Percentiles rank a stretch among this genome's conserved stretches.
Conservation (phyloP, 1,140 invertebrate species). For the Hycleus phaleratus region DNA sequence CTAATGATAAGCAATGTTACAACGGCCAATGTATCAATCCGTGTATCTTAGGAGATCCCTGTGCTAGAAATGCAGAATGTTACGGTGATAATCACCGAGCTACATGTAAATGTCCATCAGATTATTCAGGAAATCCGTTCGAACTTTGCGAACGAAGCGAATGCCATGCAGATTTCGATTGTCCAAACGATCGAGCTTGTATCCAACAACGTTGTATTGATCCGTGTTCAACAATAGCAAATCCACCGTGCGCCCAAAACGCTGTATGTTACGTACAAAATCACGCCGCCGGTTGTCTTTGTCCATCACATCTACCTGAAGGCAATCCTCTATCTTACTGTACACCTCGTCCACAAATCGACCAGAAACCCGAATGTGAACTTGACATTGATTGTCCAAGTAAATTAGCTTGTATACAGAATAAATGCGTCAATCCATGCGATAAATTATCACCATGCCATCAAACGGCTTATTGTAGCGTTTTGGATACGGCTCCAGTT, state of each 20-base stretch:
- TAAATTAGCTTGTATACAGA: slow-evolving; percentile 69
- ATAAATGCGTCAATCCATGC: slow-evolving; percentile 73
- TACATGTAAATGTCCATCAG: slow-evolving; percentile 64
- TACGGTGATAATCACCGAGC: slow-evolving; percentile 67
- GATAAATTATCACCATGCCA: slow-evolving; percentile 63
- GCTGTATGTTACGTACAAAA: slow-evolving; percentile 70
- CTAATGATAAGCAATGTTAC: slow-evolving; percentile 67
- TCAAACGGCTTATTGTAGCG: slow-evolving; percentile 62
- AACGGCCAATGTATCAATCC: slow-evolving; percentile 74
- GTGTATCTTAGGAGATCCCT: slow-evolving; percentile 68
- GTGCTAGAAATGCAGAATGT: slow-evolving; percentile 75
- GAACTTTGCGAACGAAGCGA: slow-evolving; percentile 70
- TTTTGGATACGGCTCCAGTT: slow-evolving; percentile 72
- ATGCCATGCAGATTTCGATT: slow-evolving; percentile 69
- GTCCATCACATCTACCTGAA: slow-evolving; percentile 61
- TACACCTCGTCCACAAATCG: slow-evolving; percentile 44
- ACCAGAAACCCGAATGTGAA: slow-evolving; percentile 62
- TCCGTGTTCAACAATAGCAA: slow-evolving; percentile 56
- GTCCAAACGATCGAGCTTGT: slow-evolving; percentile 62
- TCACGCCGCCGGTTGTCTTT: slow-evolving; percentile 66
- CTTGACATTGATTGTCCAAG: slow-evolving; percentile 73
- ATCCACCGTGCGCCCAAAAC: slow-evolving; percentile 67
- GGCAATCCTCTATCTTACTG: slow-evolving; percentile 77
- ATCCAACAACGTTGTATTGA: slow-evolving; percentile 62
- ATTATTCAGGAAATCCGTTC: slow-evolving; percentile 67